A percentile compares a stretch with the other conserved stretches of the same genome.
phyloP scores from a whole-genome alignment of 2,113 vertebrate genomes.

The Mastomys coucha region DNA sequence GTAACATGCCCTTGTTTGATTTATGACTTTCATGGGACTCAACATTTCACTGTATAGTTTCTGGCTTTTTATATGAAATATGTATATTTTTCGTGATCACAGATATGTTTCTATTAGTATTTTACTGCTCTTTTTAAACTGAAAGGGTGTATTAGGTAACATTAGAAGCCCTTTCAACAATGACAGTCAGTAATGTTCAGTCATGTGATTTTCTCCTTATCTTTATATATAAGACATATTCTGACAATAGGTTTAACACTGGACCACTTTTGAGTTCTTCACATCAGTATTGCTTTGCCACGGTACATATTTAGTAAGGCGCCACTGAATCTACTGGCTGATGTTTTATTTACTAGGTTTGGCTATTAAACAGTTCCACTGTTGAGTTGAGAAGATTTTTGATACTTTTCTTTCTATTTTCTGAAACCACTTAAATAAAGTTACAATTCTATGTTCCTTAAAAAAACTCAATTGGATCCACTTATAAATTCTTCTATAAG shows the following conservation, averaged over 20 bases:
- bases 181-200: neutral
- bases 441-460: neutral
- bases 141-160: neutral
- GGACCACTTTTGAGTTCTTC: constrained; percentile 8
- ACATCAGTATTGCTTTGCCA: neutral
- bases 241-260: constrained; percentile 13
- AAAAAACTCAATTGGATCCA: constrained; percentile 26
- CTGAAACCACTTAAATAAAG: constrained; percentile 53
- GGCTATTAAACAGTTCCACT: neutral
- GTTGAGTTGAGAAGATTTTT: neutral
- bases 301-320: constrained; percentile 37
- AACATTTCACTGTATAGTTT: constrained; percentile 11
- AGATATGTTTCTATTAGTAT: neutral
- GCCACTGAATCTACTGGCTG: neutral
- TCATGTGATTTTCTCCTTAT: neutral
- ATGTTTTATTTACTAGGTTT: constrained; percentile 5
- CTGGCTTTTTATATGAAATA: constrained; percentile 21
- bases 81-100: neutral
- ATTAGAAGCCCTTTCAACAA: constrained; percentile 1
- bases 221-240: neutral
- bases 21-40: constrained; percentile 57
- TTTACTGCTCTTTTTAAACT: neutral
- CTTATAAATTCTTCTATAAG: constrained; percentile 21
- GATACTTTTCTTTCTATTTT: neutral
- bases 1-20: neutral